Base-by-base conservation (phyloP, 2,888 invertebrate genomes). In the Drosophila hamatofila region DNA sequence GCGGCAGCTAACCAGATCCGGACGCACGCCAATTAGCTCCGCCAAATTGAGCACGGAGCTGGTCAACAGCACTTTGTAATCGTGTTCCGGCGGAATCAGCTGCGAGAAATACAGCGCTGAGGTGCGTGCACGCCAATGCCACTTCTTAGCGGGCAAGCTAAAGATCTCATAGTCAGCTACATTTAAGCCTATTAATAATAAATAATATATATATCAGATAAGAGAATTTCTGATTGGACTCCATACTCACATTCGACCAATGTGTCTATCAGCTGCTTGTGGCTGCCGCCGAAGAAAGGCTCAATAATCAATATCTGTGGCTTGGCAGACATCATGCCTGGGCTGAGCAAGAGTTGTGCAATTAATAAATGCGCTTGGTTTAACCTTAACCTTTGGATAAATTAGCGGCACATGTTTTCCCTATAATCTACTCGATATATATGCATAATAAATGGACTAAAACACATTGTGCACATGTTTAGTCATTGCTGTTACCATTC, bases 101-200 rank as follows among this genome's bases (percentile, higher is more conserved):
- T 95, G 94, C 2, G 94, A 94, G 73, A 96, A 93, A 80, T 94
- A 94, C 2, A 96, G 91, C 0, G 96, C 95, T 23, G 95, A 94
- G 18, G 95, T 95, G 54, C 96, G 92, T 0, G 96, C 95, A 63
- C 95, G 92, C 96, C 96, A 96, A 81, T 96, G 96, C 96, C 96
- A 96, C 90, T 96, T 96, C 86, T 96, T 96, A 9, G 95, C 95
- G 2, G 95, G 93, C 88, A 96, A 92, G 48, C 94, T 94, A 33
- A 94, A 92, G 12, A 95, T 86, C 71, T 93, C 92, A 81, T 92
- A 94, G 59, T 92, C 90, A 9, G 76, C 78, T 3, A 83, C 75
- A 68, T 87, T 90, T 18, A 93, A 77, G 74, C 91, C 93, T 93
- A 55, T 2, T n/a, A 18, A 35, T 35, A 35, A 35, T 35, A 35